Evolutionary conservation across 2,888 invertebrate genomes (phyloP), one percentile per base, ranked within the genome.

Genomic region (Philhelius pedissequus): DNA sequence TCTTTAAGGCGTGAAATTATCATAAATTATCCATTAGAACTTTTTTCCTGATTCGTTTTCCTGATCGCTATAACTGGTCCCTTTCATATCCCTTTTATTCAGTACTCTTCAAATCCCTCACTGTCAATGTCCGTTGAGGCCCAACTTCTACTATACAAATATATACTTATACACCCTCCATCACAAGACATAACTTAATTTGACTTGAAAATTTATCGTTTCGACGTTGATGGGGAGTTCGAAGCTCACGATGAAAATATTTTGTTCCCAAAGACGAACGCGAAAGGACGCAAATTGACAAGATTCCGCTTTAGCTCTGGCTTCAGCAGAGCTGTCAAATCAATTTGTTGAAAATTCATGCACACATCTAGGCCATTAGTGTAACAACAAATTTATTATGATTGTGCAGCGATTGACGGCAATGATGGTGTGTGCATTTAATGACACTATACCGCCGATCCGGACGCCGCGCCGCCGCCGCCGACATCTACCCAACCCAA

Each of bases 351-450:
- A 56, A 52, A 70, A 56, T 66, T 48, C 73, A 62, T 56, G 69
- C 56, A 45, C 69, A 58, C 38, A 77, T 77, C 60, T 68, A 71
- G 76, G 77, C 77, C 77, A 81, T 68, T 71, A 71, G 76, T 48
- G 77, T 38, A 68, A 66, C 58, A 68, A 77, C 76, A 77, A 73
- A 77, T 73, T 79, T 64, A 66, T 74, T 74, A 74, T 74, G 60
- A 74, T 43, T 82, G 82, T 68, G 71, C 77, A 82, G 43, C 38
- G 70, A 76, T 77, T 70, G 66, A 79, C 54, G 71, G 64, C 48
- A 32, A 38, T 68, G 22, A 43, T 40, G 48, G 40, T 68, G 68
- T 68, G 68, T 40, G 60, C 25, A 38, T 50, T 22, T 22, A 13
- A 48, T 50, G 27, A 68, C 50, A 68, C 62, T 27, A 62, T 22